Percentiles rank a stretch among this genome's conserved stretches.
Conservation (phyloP, 2,113 vertebrate species). For the Hypanus sabinus region DNA sequence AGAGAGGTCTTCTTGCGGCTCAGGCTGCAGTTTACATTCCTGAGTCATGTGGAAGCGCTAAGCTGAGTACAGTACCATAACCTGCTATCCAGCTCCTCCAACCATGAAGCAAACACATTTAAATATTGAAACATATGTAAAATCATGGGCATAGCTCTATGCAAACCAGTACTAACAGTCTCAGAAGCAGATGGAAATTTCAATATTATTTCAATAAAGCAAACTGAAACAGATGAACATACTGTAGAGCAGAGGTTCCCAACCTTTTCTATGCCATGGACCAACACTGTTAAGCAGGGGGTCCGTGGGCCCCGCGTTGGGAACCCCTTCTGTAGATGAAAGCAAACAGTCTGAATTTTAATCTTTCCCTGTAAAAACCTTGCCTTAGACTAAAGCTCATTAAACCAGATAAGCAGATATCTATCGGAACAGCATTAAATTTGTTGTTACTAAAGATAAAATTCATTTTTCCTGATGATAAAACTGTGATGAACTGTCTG, state of each 20-base stretch:
- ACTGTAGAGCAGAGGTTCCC: too few relatives aligned
- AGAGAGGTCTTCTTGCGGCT: neutral
- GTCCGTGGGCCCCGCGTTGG: too few relatives aligned
- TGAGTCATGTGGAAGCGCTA: neutral
- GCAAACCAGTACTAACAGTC: neutral
- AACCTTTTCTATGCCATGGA: too few relatives aligned
- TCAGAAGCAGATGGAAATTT: constrained; percentile 19
- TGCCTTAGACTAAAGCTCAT: neutral
- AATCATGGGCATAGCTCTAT: neutral
- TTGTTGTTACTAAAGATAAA: neutral
- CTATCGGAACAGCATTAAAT: neutral
- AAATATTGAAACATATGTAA: neutral
- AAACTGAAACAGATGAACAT: neutral
- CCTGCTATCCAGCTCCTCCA: neutral
- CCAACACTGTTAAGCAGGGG: too few relatives aligned
- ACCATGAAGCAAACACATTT: neutral
- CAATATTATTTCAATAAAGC: constrained; percentile 14
- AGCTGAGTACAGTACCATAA: neutral
- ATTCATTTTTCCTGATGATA: too few relatives aligned
- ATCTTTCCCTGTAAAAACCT: neutral
- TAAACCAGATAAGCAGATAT: neutral
- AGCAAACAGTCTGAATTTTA: neutral
- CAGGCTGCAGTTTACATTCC: neutral
- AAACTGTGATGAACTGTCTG: too few relatives aligned
- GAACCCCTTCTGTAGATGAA: too few relatives aligned